phyloP scores from a whole-genome alignment of 1,140 invertebrate genomes.

The Luehdorfia chinensis region DNA sequence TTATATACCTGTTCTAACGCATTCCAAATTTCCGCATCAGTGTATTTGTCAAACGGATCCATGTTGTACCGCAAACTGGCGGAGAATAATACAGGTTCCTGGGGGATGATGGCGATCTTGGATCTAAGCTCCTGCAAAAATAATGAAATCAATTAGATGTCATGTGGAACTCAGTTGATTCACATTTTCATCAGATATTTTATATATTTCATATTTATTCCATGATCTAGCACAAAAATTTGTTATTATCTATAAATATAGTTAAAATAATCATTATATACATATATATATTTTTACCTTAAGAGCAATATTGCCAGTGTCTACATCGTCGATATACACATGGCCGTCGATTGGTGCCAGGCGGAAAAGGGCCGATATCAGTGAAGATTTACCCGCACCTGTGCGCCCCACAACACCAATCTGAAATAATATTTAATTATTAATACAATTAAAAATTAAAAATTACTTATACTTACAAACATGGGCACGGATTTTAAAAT shows the following conservation, averaged over 20 bases:
- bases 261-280: no score
- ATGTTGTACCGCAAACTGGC: constrained; percentile 90
- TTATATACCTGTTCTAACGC: constrained; percentile 90
- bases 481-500: no score
- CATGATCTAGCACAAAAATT: no score
- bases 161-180: no score
- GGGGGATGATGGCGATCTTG: constrained; percentile 85
- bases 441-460: no score
- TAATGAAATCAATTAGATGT: no score
- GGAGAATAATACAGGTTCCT: constrained; percentile 92
- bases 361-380: constrained; percentile 85
- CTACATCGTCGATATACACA: constrained; percentile 83
- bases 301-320: constrained; percentile 75
- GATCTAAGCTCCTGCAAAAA: constrained; percentile 80
- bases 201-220: no score
- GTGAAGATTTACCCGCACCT: constrained; percentile 90
- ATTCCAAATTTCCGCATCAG: constrained; percentile 87
- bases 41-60: constrained; percentile 89
- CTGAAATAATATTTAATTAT: constrained; percentile 32
- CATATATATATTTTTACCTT: no score
- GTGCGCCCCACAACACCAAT: constrained; percentile 90
- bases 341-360: constrained; percentile 83
- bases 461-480: no score
- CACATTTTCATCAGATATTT: no score
- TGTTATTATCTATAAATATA: no score